Conservation (phyloP, 2,113 vertebrate genomes). For the Hemibagrus wyckioides region DNA sequence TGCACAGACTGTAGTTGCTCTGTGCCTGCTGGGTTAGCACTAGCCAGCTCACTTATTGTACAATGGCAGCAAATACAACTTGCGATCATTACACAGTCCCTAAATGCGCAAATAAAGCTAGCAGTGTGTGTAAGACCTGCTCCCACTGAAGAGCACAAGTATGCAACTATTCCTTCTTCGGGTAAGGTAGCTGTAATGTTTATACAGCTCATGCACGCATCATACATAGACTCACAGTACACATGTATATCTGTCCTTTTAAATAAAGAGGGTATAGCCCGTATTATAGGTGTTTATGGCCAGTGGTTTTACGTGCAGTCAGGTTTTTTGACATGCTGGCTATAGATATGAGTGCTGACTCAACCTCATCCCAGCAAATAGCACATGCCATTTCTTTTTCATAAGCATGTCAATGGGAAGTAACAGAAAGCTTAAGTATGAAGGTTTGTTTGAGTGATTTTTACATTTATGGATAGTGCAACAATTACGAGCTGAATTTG, state of each 20-base stretch:
- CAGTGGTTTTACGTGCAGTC: background rate
- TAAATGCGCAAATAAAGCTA: background rate
- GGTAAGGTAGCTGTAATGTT: background rate
- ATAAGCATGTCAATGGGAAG: background rate
- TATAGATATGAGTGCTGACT: background rate
- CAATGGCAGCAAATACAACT: background rate
- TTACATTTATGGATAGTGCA: background rate
- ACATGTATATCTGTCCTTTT: background rate
- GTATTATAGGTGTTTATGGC: background rate
- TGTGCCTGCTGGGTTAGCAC: background rate
- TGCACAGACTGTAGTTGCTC: background rate
- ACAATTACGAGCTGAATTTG: background rate
- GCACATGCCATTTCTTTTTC: background rate
- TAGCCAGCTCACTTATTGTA: background rate
- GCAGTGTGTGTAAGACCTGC: background rate
- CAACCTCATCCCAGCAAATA: background rate
- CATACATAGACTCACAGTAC: too few species aligned
- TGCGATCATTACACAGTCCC: background rate
- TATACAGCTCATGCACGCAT: background rate
- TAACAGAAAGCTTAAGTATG: background rate
- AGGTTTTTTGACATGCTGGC: background rate
- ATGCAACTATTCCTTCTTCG: background rate
- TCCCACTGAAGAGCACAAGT: background rate
- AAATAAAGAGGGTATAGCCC: background rate
- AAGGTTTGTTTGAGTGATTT: background rate